A percentile compares a stretch with the other conserved stretches of the same genome.
Evolutionary conservation across 2,797 vertebrate species (phyloP).

Genomic region (Aldrovandia affinis): DNA sequence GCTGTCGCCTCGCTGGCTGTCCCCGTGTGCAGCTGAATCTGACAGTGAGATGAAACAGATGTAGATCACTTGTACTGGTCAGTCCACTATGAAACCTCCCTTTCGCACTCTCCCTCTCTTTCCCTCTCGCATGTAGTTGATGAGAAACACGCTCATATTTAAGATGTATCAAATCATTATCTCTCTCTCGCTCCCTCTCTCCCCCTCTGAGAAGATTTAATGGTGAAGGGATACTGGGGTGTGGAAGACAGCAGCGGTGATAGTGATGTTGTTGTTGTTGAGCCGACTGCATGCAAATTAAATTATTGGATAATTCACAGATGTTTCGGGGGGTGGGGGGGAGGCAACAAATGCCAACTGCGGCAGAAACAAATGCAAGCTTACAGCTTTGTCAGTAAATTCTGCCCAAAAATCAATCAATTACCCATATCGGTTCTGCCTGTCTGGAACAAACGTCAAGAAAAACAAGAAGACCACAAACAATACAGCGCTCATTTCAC

Average conservation of each 20-base stretch:
- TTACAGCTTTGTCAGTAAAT: background rate
- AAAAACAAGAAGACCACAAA: background rate
- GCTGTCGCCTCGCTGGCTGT: no score
- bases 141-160: background rate
- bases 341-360: background rate
- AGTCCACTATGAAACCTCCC: background rate
- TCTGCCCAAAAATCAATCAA: background rate
- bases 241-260: background rate
- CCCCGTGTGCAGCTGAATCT: background rate
- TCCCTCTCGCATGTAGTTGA: background rate
- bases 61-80: background rate
- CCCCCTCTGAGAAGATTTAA: background rate
- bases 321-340: background rate
- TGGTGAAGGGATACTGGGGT: background rate
- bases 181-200: background rate
- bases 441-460: background rate
- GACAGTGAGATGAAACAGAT: constrained; percentile 12
- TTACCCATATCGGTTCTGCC: background rate
- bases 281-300: constrained; percentile 1
- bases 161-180: background rate
- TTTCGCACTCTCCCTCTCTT: background rate
- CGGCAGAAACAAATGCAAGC: background rate
- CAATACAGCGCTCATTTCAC: background rate
- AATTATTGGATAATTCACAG: background rate
- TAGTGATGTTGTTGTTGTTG: background rate